Evolutionary conservation across 1,140 invertebrate genomes (phyloP).

Genomic region (Neodiprion pinetum): DNA sequence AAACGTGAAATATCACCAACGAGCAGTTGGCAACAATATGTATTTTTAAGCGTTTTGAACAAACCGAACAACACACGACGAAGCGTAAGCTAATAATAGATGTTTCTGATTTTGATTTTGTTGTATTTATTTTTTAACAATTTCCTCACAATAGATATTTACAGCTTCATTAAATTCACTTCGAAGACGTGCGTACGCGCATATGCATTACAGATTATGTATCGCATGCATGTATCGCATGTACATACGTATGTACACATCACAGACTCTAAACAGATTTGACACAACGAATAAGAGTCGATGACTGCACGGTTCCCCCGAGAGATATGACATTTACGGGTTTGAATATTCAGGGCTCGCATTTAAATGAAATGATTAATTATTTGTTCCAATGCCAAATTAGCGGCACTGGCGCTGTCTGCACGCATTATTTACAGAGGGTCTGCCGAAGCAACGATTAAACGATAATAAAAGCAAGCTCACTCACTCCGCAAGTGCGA

Average conservation of each 20-base stretch:
- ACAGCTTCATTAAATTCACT: background rate
- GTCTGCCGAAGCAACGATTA: background rate
- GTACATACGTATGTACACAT: too few species aligned
- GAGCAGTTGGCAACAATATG: background rate
- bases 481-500: conserved; percentile 29
- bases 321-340: background rate
- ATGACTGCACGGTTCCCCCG: background rate
- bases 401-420: too few species aligned
- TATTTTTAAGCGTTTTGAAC: background rate
- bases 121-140: background rate
- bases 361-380: conserved; percentile 26
- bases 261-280: too few species aligned
- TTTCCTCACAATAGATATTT: background rate
- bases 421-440: too few species aligned
- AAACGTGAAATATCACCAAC: too few species aligned
- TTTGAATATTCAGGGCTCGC: conserved; percentile 19
- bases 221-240: background rate
- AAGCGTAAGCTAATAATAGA: background rate
- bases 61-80: background rate
- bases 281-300: too few species aligned
- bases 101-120: background rate
- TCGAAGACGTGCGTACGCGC: background rate
- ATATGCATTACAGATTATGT: too few species aligned
- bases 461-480: conserved; percentile 20
- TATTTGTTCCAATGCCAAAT: background rate